Base-by-base conservation (phyloP, 2,113 vertebrate species). In the Grus americana region DNA sequence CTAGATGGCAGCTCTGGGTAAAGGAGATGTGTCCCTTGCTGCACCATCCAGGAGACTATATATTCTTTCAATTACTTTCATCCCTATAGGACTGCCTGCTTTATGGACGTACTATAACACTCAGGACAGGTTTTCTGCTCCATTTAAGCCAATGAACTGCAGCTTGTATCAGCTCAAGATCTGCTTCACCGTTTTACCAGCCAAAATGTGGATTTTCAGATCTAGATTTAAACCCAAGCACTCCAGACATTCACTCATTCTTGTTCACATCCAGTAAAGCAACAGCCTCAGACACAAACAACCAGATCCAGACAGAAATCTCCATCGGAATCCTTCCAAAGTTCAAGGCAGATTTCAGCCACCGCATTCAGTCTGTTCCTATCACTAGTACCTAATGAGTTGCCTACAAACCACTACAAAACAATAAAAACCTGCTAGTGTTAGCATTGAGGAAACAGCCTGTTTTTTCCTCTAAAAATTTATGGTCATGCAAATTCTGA, bases 401-500 rank as follows among this genome's bases (percentile, higher is more conserved):
- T 88, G 70, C 81, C 78, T 95, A 47, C 67, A 73, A 90, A 79
- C 73, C 89, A 82, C 66, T 70, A 52, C 46, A 90, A 70, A 95
- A 79, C 65, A 82, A 85, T 24, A 76, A 34, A 97, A 95, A 96
- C 76, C 58, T 97, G 92, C 91, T 90, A 34, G 74, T 87, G 89
- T 74, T 96, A 96, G 96, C 96, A 94, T 14, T 73, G 71, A 92
- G 91, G 91, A 95, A 96, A 88, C 47, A 76, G 86, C 8, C 32
- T 91, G 19, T 49, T 94, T 95, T 92, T 76, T n/a, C 74, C 84
- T 76, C 46, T 75, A 86, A 96, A 96, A 95, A 72, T 88, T 88
- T 92, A 96, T 93, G 88, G 79, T 95, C 93, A 94, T 62, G 68
- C 44, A 92, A 93, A 95, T 90, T 72, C 71, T 91, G 88, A 93